A percentile compares a stretch with the other conserved stretches of the same genome.
phyloP scores from a whole-genome alignment of 2,888 invertebrate genomes.

The Camponotus fellah region DNA sequence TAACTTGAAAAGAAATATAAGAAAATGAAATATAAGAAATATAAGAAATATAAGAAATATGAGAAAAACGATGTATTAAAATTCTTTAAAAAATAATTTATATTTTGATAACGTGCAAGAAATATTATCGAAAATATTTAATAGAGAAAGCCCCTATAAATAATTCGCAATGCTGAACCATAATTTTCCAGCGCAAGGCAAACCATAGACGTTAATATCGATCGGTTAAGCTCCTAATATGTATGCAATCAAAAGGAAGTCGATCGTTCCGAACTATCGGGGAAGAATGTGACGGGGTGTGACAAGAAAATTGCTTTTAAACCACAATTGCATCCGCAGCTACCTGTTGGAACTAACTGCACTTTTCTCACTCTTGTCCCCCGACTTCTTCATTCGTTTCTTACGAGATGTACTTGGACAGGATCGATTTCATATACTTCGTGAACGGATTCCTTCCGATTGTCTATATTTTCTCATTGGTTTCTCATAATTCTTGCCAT shows the following conservation, averaged over 20 bases:
- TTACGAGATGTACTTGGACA: constrained; percentile 44
- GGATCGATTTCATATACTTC: constrained; percentile 48
- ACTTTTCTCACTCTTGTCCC: constrained; percentile 54
- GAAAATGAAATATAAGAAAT: background rate
- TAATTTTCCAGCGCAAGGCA: constrained; percentile 37
- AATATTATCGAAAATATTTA: constrained; percentile 42
- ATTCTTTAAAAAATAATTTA: constrained; percentile 25
- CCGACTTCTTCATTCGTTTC: constrained; percentile 39
- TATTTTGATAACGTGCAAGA: constrained; percentile 3
- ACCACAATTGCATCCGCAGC: constrained; percentile 71
- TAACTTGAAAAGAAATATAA: background rate
- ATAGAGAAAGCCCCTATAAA: constrained; percentile 23
- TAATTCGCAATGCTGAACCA: constrained; percentile 39
- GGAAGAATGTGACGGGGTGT: constrained; percentile 67
- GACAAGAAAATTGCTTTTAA: constrained; percentile 75
- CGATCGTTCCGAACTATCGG: constrained; percentile 56
- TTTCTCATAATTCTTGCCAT: constrained; percentile 6
- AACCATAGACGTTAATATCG: constrained; percentile 47
- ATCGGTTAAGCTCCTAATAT: constrained; percentile 50
- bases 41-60: background rate
- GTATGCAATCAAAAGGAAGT: constrained; percentile 56
- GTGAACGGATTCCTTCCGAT: constrained; percentile 20
- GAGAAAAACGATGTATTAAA: background rate
- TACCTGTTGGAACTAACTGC: constrained; percentile 78
- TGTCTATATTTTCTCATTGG: constrained; percentile 39